A percentile compares a stretch with the other conserved stretches of the same genome.
Evolutionary conservation across 30 jellyfish, hydroid and myxozoan genomes (phyloP).

Genomic region (Pseudorhiza aurosa): DNA sequence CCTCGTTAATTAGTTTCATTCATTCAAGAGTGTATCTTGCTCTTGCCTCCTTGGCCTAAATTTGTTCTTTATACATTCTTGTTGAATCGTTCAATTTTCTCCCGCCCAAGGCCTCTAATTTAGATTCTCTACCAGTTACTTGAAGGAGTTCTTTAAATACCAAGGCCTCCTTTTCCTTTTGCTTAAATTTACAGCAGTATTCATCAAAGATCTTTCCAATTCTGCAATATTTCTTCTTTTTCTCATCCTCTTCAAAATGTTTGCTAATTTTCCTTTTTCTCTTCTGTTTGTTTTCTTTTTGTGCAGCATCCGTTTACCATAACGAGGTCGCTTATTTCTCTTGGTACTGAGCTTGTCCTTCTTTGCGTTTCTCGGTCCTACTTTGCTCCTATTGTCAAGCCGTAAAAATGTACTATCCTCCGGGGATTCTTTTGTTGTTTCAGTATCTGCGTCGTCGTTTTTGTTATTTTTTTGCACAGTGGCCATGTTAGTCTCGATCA

Average conservation of each 20-base stretch:
- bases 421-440: not conserved
- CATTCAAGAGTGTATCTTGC: too few relatives aligned
- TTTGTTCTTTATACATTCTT: too few relatives aligned
- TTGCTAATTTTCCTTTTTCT: not conserved
- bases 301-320: not conserved
- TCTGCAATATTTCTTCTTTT: not conserved
- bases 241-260: not conserved
- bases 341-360: not conserved
- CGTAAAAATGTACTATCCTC: not conserved
- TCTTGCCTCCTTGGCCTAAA: too few relatives aligned
- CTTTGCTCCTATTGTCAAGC: not conserved
- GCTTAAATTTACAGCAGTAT: not conserved
- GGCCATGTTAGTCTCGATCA: not conserved
- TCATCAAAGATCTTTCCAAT: not conserved
- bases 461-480: conserved; percentile 2
- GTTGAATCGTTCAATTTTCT: too few relatives aligned
- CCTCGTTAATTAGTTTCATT: too few relatives aligned
- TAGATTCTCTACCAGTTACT: too few relatives aligned
- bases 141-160: too few relatives aligned
- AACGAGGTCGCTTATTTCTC: not conserved
- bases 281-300: not conserved
- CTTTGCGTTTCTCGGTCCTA: not conserved
- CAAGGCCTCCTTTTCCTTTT: not conserved
- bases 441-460: not conserved
- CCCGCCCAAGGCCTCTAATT: too few relatives aligned